A percentile compares a stretch with the other conserved stretches of the same genome.
Conservation (phyloP, 2,797 vertebrate species). For the Girardinus metallicus region DNA sequence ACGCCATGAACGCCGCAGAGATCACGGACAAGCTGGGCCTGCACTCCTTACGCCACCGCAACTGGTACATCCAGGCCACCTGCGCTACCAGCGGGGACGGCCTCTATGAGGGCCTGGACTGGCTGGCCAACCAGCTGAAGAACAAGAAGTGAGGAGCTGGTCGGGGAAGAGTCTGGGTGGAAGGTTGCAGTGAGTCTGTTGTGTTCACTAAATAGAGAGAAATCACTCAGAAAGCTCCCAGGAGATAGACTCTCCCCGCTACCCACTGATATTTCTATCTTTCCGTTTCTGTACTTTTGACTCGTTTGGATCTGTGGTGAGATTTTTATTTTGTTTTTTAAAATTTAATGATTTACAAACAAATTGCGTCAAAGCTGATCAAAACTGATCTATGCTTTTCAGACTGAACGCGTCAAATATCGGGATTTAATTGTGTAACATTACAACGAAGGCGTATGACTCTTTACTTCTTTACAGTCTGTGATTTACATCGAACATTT, state of each 20-base stretch:
- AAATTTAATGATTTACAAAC: conserved; percentile 51
- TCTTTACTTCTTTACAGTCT: conserved; percentile 37
- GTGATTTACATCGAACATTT: conserved; percentile 35
- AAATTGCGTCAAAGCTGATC: conserved; percentile 40
- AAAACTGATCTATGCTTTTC: conserved; percentile 45
- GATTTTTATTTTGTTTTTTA: conserved; percentile 14
- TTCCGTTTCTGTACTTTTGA: conserved; percentile 42
- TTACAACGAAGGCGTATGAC: conserved; percentile 49
- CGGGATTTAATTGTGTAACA: conserved; percentile 45
- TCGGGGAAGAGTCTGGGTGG: conserved; percentile 66
- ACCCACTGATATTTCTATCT: conserved; percentile 46
- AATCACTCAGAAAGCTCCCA: conserved; percentile 58
- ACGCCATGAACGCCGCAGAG: conserved; percentile 97
- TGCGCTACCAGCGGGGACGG: conserved; percentile 96
- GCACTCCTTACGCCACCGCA: conserved; percentile 93
- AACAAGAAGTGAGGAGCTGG: conserved; percentile 91
- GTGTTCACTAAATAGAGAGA: conserved; percentile 72
- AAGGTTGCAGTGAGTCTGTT: conserved; percentile 67
- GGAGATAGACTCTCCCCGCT: conserved; percentile 52
- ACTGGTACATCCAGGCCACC: conserved; percentile 98
- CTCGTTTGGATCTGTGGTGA: conserved; percentile 64
- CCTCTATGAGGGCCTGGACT: conserved; percentile 95
- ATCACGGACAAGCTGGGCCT: conserved; percentile 98
- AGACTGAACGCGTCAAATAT: conserved; percentile 47
- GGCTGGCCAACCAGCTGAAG: conserved; percentile 98